Conservation (phyloP, 2,113 vertebrate species). For the Ammodytes marinus region DNA sequence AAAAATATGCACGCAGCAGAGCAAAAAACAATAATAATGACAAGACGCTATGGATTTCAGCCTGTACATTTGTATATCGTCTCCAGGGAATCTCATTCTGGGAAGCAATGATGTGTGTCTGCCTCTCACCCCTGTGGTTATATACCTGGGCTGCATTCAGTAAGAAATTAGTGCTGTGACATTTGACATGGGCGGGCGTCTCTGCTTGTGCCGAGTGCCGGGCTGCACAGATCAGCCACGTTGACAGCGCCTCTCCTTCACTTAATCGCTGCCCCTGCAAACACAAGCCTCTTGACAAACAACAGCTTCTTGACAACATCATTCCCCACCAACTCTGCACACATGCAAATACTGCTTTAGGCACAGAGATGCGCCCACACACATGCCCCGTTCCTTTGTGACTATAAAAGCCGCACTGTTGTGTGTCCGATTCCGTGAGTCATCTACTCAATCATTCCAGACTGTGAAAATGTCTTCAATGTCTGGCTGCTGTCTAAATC, state of each 20-base stretch:
- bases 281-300: constrained; percentile 68
- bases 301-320: constrained; percentile 53
- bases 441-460: constrained; percentile 58
- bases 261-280: constrained; percentile 64
- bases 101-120: constrained; percentile 71
- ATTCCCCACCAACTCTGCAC: constrained; percentile 22
- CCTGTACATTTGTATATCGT: constrained; percentile 47
- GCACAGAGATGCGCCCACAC: constrained; percentile 17
- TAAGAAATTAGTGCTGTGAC: constrained; percentile 84
- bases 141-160: constrained; percentile 78
- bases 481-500: constrained; percentile 54
- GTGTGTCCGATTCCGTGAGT: constrained; percentile 35
- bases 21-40: constrained; percentile 42
- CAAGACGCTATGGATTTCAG: constrained; percentile 30
- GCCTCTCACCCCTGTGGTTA: constrained; percentile 66
- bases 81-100: constrained; percentile 47
- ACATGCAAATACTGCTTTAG: constrained; percentile 46
- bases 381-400: constrained; percentile 19
- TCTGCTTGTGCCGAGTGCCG: constrained; percentile 68
- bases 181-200: constrained; percentile 84
- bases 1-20: constrained; percentile 16
- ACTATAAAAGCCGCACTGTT: constrained; percentile 16
- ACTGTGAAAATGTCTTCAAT: constrained; percentile 41
- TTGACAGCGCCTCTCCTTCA: constrained; percentile 73
- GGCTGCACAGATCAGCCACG: constrained; percentile 64